A percentile compares a stretch with the other conserved stretches of the same genome.
These are phyloP conservation scores for Oceanites oceanicus DNA, from an alignment of 2,113 vertebrate species.

Conservation along the genomic window DNA sequence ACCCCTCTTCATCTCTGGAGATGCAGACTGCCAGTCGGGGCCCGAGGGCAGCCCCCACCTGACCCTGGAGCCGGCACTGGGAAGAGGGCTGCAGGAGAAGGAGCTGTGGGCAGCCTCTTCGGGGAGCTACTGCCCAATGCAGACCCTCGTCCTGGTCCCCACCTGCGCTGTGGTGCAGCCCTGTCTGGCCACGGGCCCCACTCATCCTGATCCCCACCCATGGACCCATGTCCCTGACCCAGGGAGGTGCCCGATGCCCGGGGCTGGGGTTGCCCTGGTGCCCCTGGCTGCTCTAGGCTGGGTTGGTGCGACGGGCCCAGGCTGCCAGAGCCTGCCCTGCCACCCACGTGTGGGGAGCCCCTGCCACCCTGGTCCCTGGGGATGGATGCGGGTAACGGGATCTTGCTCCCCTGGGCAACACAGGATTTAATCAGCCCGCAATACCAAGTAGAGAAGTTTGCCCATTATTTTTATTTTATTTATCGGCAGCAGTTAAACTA, in stretches of 20 bases:
- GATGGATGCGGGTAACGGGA: not conserved
- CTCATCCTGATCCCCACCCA: not conserved
- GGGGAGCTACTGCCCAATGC: not conserved
- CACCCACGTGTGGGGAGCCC: not conserved
- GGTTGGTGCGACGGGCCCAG: not conserved
- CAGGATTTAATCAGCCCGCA: not conserved
- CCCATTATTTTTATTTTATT: not conserved
- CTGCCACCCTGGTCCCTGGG: not conserved
- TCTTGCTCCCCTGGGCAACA: not conserved
- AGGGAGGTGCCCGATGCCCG: not conserved
- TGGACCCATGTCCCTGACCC: accelerated
- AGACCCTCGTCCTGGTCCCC: not conserved
- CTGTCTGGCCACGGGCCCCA: accelerated
- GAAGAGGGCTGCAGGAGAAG: not conserved
- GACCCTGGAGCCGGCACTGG: not conserved
- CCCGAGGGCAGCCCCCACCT: not conserved
- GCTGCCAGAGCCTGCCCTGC: not conserved
- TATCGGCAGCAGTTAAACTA: not conserved
- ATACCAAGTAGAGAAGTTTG: not conserved
- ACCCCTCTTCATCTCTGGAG: not conserved
- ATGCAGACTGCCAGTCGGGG: not conserved
- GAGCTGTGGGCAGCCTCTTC: not conserved
- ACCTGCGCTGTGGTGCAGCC: not conserved
- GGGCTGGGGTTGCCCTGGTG: not conserved
- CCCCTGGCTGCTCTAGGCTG: not conserved